Conservation (phyloP, 30 jellyfish, hydroid and myxozoan species). For the Phacellophora camtschatica region DNA sequence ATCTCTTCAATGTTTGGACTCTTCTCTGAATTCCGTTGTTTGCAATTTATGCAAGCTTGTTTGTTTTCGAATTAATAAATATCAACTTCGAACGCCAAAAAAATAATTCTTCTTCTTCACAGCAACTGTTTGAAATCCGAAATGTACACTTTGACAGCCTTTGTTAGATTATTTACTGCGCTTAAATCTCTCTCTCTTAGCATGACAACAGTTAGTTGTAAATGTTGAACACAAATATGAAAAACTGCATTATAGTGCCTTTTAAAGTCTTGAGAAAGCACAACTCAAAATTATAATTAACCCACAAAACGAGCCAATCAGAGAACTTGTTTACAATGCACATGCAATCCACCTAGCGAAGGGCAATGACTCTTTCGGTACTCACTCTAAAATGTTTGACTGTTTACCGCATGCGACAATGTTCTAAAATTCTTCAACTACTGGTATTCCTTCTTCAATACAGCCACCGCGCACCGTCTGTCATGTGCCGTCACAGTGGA, state of each 20-base stretch:
- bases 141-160: neutral
- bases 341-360: conserved; percentile 78
- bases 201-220: conserved; percentile 35
- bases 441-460: conserved; percentile 57
- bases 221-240: conserved; percentile 15
- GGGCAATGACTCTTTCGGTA: conserved; percentile 68
- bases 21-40: no score
- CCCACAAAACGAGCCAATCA: conserved; percentile 56
- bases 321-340: conserved; percentile 60
- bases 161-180: neutral
- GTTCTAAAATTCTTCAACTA: conserved; percentile 58
- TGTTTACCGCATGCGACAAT: conserved; percentile 90
- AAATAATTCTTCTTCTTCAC: no score
- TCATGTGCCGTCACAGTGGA: conserved; percentile 14
- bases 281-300: conserved; percentile 41
- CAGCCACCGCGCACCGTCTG: conserved; percentile 57
- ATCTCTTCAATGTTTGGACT: no score
- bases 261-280: conserved; percentile 39
- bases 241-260: conserved; percentile 34
- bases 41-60: neutral
- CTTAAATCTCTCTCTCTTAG: no score
- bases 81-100: no score
- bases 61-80: no score
- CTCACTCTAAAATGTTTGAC: conserved; percentile 63
- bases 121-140: no score